phyloP scores from a whole-genome alignment of 2,888 invertebrate genomes.

The Cyaniris semiargus region DNA sequence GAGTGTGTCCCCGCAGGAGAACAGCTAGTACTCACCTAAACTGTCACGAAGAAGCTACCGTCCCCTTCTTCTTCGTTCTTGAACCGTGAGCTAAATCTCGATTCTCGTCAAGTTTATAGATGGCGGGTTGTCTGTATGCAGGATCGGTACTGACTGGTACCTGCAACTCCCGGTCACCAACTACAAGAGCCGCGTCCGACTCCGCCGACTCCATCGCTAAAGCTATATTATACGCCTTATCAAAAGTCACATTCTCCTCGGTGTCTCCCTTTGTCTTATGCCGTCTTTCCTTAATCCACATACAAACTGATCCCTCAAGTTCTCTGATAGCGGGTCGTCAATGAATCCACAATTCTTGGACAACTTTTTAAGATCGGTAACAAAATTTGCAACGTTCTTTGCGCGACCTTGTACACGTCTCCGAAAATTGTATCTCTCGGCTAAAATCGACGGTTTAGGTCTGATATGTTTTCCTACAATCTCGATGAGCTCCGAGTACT shows the following conservation, averaged over 20 bases:
- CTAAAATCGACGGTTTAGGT: constrained; percentile 38
- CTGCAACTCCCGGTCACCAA: too few species aligned
- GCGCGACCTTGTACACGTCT: constrained; percentile 33
- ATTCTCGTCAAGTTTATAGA: too few species aligned
- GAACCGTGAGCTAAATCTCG: rapidly evolving
- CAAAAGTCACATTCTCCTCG: constrained; percentile 34
- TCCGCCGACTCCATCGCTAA: constrained; percentile 33
- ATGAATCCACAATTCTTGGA: constrained; percentile 38
- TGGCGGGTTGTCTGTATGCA: rapidly evolving
- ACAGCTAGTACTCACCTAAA: too few species aligned
- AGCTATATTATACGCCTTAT: constrained; percentile 33
- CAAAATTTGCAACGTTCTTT: constrained; percentile 31
- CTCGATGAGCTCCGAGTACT: neutral
- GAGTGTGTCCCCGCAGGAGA: too few species aligned
- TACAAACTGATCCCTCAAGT: constrained; percentile 42
- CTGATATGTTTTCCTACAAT: constrained; percentile 38
- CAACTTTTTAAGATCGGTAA: constrained; percentile 39
- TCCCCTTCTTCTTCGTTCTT: too few species aligned
- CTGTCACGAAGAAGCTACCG: too few species aligned
- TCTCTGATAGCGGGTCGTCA: constrained; percentile 38
- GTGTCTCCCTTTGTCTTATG: constrained; percentile 36
- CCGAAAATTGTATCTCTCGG: constrained; percentile 41
- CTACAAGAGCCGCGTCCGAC: too few species aligned
- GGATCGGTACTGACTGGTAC: too few species aligned
- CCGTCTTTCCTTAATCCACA: constrained; percentile 33